Conservation (phyloP, 2,113 vertebrate genomes). For the Saimiri boliviensis region DNA sequence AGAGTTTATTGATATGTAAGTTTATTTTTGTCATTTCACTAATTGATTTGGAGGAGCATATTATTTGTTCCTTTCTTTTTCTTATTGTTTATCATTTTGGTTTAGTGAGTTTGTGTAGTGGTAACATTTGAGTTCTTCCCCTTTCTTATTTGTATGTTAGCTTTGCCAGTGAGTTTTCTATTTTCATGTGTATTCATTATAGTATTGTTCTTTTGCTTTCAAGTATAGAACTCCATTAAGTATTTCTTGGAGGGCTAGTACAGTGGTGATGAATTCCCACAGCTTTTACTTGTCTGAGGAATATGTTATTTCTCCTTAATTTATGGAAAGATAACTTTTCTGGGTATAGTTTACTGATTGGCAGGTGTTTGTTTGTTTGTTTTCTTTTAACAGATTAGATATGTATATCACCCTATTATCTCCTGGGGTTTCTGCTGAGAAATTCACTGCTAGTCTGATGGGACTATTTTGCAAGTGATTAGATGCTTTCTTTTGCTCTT, state of each 20-base stretch:
- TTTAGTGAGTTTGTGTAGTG: neutral
- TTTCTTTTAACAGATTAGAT: neutral
- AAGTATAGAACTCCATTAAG: neutral
- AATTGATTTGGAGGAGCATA: neutral
- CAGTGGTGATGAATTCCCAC: no score
- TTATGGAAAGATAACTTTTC: neutral
- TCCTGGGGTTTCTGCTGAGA: neutral
- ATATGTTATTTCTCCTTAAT: neutral
- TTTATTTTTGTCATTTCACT: neutral
- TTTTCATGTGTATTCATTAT: neutral
- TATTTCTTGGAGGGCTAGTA: neutral
- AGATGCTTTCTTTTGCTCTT: neutral
- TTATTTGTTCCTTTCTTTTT: neutral
- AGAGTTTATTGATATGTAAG: neutral
- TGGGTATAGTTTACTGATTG: neutral
- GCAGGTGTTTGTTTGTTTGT: neutral
- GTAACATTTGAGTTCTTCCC: neutral
- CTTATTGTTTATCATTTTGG: neutral
- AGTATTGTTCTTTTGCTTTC: neutral
- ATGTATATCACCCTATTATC: neutral
- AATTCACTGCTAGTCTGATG: neutral
- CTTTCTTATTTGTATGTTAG: neutral
- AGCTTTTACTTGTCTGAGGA: neutral
- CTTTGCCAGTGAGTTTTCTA: neutral
- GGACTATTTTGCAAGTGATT: neutral